Base-by-base conservation (phyloP, 2,888 invertebrate genomes). In the Stenolophus ochropezus region DNA sequence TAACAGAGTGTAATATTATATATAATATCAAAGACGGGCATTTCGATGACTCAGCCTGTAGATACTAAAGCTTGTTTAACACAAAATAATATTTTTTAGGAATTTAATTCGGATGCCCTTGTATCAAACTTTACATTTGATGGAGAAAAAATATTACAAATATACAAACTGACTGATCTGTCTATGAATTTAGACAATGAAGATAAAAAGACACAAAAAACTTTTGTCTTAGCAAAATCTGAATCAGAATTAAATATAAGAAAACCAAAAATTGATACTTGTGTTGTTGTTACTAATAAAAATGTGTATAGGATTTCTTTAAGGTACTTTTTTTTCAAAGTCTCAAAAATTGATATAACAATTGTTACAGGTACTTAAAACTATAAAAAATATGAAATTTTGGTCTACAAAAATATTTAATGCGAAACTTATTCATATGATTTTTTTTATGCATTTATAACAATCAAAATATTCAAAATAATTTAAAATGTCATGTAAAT, bases 291-390 rank as follows among this genome's bases (percentile, higher is more conserved):
- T 58, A 93, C 93, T 16, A 91, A 91, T 87, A 88, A 87, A 84
- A 91, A 91, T 84, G 90, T 93, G 73, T 93, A 93, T 87, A 92
- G 91, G 88, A 88, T 93, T 83, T 87, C 89, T 83, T 88, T 93
- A 77, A 91, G 91, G 92, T 93, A 86, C 87, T 85, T 49, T 49
- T 11, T 49, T 6, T 49, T n/a, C n/a, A n/a, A n/a, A n/a, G n/a
- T n/a, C n/a, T n/a, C n/a, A n/a, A n/a, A n/a, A n/a, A n/a, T n/a
- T n/a, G n/a, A n/a, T n/a, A n/a, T n/a, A n/a, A n/a, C n/a, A n/a
- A n/a, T n/a, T n/a, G n/a, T n/a, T n/a, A n/a, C n/a, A n/a, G n/a
- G n/a, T n/a, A n/a, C n/a, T n/a, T n/a, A n/a, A n/a, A n/a, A n/a
- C n/a, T n/a, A n/a, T n/a, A n/a, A n/a, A n/a, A n/a, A n/a, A n/a